Evolutionary conservation across 1,140 invertebrate species (phyloP).

Genomic region (Dolichoris vasculosae): DNA sequence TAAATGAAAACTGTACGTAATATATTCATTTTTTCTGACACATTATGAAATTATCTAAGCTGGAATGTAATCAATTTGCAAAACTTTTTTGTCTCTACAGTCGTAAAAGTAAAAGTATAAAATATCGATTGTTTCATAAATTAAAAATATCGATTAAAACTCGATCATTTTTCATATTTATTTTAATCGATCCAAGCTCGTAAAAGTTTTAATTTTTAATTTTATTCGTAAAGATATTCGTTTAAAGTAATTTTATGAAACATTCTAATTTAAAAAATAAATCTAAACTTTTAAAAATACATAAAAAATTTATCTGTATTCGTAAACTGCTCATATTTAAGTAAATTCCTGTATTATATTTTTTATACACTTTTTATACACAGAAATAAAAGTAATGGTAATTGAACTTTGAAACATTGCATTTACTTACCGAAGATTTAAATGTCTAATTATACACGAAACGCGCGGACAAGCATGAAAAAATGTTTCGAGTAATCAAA

Average conservation of each 20-base stretch:
- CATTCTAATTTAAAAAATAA: too few relatives aligned
- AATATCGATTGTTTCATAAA: background rate
- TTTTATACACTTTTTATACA: background rate
- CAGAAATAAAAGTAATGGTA: background rate
- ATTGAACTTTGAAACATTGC: background rate
- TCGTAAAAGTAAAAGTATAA: background rate
- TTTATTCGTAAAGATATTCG: too few relatives aligned
- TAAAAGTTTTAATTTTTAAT: too few relatives aligned
- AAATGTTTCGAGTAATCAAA: background rate
- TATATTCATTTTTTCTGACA: background rate
- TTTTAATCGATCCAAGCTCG: background rate
- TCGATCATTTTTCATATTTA: background rate
- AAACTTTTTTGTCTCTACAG: background rate
- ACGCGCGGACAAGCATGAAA: background rate
- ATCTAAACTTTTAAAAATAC: too few relatives aligned
- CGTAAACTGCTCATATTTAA: too few relatives aligned
- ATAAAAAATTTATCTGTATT: too few relatives aligned
- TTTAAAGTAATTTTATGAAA: too few relatives aligned
- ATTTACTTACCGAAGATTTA: background rate
- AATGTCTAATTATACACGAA: background rate
- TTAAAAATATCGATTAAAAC: background rate
- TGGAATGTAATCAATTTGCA: background rate
- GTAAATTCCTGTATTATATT: too few relatives aligned
- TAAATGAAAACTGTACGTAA: background rate
- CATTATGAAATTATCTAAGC: background rate